These are phyloP conservation scores for Rhabdomys dilectus DNA, from an alignment of 2,113 vertebrate genomes.

Conservation along the genomic window DNA sequence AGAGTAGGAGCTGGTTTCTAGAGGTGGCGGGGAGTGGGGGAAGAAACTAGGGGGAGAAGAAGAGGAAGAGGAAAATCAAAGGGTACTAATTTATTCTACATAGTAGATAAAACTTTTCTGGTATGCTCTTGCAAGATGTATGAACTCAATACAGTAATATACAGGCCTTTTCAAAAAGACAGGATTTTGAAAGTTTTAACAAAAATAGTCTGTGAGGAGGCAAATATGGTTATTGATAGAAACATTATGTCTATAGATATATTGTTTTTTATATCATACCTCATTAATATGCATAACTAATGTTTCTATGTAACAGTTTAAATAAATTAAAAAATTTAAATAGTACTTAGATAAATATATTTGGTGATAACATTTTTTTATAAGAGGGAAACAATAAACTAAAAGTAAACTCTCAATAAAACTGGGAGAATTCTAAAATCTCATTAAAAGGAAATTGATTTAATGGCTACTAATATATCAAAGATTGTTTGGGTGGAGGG, in stretches of 20 bases:
- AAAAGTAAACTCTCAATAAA: background rate
- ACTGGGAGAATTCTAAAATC: background rate
- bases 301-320: background rate
- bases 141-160: background rate
- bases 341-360: background rate
- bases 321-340: background rate
- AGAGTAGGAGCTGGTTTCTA: background rate
- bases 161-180: background rate
- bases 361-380: background rate
- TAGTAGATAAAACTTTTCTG: background rate
- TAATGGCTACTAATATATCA: background rate
- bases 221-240: background rate
- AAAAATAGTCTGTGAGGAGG: background rate
- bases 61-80: background rate
- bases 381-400: background rate
- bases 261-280: background rate
- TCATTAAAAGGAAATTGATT: background rate
- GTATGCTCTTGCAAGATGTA: background rate
- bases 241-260: background rate
- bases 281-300: background rate
- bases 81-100: background rate
- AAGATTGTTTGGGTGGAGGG: background rate
- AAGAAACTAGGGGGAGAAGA: too few relatives aligned
- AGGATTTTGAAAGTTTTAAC: background rate
- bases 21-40: too few relatives aligned